Percentiles rank a stretch among this genome's conserved stretches.
Conservation (phyloP, 2,113 vertebrate species). For the Gymnocephalus cernua region DNA sequence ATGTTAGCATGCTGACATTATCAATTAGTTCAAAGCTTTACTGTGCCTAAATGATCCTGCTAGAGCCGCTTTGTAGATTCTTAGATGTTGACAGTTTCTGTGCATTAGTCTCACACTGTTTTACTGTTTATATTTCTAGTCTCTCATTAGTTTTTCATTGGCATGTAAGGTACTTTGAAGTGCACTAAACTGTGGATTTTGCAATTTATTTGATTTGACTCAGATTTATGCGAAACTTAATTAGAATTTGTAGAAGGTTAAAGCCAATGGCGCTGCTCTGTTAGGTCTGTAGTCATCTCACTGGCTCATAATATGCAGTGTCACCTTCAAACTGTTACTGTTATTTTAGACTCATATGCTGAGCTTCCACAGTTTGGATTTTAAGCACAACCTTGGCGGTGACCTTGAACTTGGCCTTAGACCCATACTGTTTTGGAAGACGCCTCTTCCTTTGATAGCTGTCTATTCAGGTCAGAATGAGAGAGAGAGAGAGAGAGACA, state of each 20-base stretch:
- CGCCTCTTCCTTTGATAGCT: slow-evolving; percentile 69
- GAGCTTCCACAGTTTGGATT: slow-evolving; percentile 3
- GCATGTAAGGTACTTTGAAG: not conserved
- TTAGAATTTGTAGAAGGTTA: not conserved
- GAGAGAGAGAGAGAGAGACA: slow-evolving; percentile 46
- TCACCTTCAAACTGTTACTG: slow-evolving; percentile 24
- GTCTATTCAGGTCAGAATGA: slow-evolving; percentile 72
- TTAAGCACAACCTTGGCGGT: slow-evolving; percentile 30
- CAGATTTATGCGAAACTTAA: not conserved
- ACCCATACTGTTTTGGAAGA: slow-evolving; percentile 56
- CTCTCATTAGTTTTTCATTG: not conserved
- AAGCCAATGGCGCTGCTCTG: not conserved
- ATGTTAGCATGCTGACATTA: not conserved
- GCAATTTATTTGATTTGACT: not conserved
- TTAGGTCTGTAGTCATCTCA: not conserved
- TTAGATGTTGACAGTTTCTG: not conserved
- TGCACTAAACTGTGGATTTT: not conserved
- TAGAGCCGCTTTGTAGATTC: not conserved
- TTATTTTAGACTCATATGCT: slow-evolving; percentile 7
- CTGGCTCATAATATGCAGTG: slow-evolving; percentile 2
- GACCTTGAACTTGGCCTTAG: slow-evolving; percentile 65
- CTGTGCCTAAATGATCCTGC: not conserved
- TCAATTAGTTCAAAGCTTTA: not conserved
- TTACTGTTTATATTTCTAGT: not conserved
- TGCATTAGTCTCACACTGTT: not conserved